Evolutionary conservation across 2,797 vertebrate genomes (phyloP).

Genomic region (Pteropus rufus): DNA sequence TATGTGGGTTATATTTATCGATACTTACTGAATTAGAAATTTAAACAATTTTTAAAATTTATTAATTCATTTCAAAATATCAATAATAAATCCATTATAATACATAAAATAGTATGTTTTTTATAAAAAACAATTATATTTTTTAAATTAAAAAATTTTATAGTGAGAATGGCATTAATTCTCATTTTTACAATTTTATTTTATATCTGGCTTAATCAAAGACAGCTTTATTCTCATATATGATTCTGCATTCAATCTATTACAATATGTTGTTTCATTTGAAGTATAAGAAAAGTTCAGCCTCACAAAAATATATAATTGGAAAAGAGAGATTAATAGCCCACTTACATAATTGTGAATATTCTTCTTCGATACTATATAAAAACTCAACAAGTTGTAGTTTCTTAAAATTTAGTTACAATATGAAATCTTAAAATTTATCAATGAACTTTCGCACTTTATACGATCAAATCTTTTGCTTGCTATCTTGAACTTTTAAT

Average conservation of each 20-base stretch:
- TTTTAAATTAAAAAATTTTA: neutral
- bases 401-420: conserved; percentile 4
- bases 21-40: neutral
- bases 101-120: too few species aligned
- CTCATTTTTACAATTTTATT: neutral
- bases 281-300: neutral
- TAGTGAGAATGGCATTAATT: neutral
- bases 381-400: neutral
- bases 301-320: neutral
- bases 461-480: neutral
- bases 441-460: neutral
- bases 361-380: neutral
- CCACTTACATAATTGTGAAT: neutral
- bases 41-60: neutral
- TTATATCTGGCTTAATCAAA: neutral
- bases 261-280: neutral
- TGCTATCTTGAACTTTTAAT: neutral
- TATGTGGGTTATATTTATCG: neutral
- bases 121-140: neutral
- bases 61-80: neutral
- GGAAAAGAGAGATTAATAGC: neutral
- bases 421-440: neutral
- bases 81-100: neutral
- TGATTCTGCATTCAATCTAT: neutral
- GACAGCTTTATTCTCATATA: neutral